Evolutionary conservation across 2,888 invertebrate species (phyloP), one percentile per base, ranked within the genome.

Genomic region (Quadroppia sp.): DNA sequence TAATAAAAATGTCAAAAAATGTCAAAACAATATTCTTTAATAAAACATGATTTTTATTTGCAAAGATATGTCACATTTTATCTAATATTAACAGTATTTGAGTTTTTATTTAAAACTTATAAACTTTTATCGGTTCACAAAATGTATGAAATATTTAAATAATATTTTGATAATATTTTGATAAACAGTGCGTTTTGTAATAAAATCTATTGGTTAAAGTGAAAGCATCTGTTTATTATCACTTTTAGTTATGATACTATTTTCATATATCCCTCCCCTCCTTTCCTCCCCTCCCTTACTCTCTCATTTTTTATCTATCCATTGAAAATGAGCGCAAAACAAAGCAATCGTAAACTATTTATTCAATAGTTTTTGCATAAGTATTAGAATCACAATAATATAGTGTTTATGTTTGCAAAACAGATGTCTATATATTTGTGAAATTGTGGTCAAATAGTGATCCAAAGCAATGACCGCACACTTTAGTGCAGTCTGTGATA

Each of bases 181-280:
- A 61, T 61, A 61, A 61, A 61, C 32, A 61, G 61, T 61, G 61
- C 32, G 17, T 30, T 30, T 32, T 61, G 7, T 56, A 23, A 17
- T 3, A 45, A 3, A 45, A 17, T 6, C 17, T 17, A 3, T 23
- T 23, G 6, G 23, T 6, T 53, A 48, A 48, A 7, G 17, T 30
- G 17, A 32, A n/a, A 61, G 32, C 61, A 61, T 7, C 30, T 61
- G 61, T 61, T 61, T 61, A 61, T 28, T 61, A 61, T 61, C 61
- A 61, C 61, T 61, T 61, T 53, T 61, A 61, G 61, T 61, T 61
- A 61, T 17, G 32, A 36, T 20, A 48, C n/a, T 48, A 48, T n/a
- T 48, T n/a, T n/a, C n/a, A n/a, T n/a, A n/a, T n/a, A n/a, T n/a
- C n/a, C n/a, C n/a, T n/a, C n/a, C n/a, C n/a, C n/a, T n/a, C n/a